Evolutionary conservation across 1,140 invertebrate species (phyloP), one percentile per base, ranked within the genome.

Genomic region (Steinernema feltiae): DNA sequence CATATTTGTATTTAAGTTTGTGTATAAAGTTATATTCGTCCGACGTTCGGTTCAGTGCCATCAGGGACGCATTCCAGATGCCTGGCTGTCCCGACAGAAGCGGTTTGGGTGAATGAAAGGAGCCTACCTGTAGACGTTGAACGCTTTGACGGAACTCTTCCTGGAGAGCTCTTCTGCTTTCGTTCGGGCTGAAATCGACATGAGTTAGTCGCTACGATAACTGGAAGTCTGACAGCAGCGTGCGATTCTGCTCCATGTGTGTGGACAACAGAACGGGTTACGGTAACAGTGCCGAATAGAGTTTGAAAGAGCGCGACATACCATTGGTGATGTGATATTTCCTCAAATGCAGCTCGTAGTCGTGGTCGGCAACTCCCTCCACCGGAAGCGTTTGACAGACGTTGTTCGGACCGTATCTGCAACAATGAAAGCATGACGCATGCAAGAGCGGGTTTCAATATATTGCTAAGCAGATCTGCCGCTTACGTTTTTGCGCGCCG

Each of bases 341-440:
- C 71, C 90, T 89, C 63, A 94, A 91, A 86, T 95, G 93, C 78
- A 91, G 91, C 88, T 94, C 91, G 87, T 95, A 95, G 87, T 94
- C 93, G 69, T 91, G 90, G 88, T 93, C 93, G 80, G 91, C 92
- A 72, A 95, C 92, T 78, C 93, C 93, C 87, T 94, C 93, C 83
- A 94, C 88, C 1, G 93, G 93, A 75, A 95, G 87, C 70, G 92
- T 92, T 31, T 91, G 91, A 85, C 93, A 95, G 12, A 95, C 92
- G 21, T 90, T 91, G 88, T 95, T 94, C 82, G 92, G 91, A 30
- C 93, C 94, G 90, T 95, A 95, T 81, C 91, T 83, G 53, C 71
- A 77, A 69, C 17, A 18, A 69, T 24, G 27, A 29, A 18, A 35
- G 35, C 1, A 46, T 12, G 17, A 75, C 73, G 1, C 7, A 63